Conservation (phyloP, 30 jellyfish, hydroid and myxozoan species). For the Hydractinia echinata region DNA sequence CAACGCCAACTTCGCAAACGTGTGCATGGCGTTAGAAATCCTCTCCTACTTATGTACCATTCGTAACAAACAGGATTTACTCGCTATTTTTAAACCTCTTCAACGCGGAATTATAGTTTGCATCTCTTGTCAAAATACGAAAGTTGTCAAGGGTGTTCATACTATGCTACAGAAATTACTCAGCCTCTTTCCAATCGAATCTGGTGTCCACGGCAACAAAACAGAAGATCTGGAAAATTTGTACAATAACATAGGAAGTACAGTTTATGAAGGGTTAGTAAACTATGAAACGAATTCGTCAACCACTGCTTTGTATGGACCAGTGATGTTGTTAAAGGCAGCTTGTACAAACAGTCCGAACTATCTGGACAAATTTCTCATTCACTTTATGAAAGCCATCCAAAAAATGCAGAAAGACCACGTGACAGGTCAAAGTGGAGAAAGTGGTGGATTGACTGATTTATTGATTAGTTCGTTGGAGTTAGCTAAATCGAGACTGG, state of each 20-base stretch:
- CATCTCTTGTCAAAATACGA: conserved; percentile 78
- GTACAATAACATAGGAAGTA: conserved; percentile 71
- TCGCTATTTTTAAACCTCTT: conserved; percentile 70
- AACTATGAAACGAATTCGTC: conserved; percentile 72
- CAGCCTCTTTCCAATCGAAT: conserved; percentile 68
- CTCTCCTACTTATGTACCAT: conserved; percentile 79
- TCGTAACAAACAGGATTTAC: conserved; percentile 60
- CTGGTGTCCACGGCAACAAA: conserved; percentile 52
- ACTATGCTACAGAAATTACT: conserved; percentile 56
- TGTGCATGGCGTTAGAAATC: conserved; percentile 80
- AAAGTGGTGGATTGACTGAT: conserved; percentile 82
- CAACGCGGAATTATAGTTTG: conserved; percentile 91
- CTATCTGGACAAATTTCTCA: conserved; percentile 87
- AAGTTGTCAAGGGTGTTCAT: conserved; percentile 83
- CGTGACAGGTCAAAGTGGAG: conserved; percentile 84
- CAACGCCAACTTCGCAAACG: conserved; percentile 72
- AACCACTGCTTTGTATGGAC: conserved; percentile 70
- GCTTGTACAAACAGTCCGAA: conserved; percentile 89
- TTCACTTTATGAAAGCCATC: conserved; percentile 87
- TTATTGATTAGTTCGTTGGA: conserved; percentile 73
- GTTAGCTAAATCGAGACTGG: conserved; percentile 73
- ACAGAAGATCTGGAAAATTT: conserved; percentile 71
- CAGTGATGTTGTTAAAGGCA: conserved; percentile 83
- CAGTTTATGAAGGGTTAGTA: conserved; percentile 71
- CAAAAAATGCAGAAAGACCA: conserved; percentile 91